Percentiles rank a stretch among this genome's conserved stretches.
Conservation (phyloP, 2,797 vertebrate species). For the Otus scops region DNA sequence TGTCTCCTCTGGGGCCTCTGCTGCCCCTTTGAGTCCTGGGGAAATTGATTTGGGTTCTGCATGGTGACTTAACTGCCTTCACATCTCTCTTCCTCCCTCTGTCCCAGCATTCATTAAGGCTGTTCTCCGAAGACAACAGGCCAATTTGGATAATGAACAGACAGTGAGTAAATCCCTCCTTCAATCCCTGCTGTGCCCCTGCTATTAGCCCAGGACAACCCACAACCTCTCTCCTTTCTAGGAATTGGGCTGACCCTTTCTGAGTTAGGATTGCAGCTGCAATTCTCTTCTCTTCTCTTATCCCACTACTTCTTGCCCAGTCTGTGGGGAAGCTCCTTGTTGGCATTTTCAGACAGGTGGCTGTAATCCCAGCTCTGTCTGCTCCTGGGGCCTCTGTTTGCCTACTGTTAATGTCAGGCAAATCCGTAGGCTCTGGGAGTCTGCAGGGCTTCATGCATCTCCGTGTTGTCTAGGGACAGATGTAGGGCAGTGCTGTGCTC, state of each 20-base stretch:
- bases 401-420: background rate
- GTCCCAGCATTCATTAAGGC: conserved; percentile 87
- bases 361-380: background rate
- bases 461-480: background rate
- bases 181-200: background rate
- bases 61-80: conserved; percentile 6
- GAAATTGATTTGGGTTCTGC: background rate
- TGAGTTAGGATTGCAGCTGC: background rate
- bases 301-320: background rate
- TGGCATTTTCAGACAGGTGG: background rate
- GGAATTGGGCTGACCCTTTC: background rate
- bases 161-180: conserved; percentile 78
- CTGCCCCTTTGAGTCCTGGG: background rate
- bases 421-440: background rate
- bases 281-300: background rate
- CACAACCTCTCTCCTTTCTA: background rate
- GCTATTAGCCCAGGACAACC: background rate
- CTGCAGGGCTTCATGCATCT: background rate
- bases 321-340: background rate
- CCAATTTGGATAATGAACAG: conserved; percentile 75
- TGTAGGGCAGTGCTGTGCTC: background rate
- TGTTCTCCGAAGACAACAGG: conserved; percentile 88
- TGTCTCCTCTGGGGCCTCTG: background rate
- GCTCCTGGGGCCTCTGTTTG: background rate
- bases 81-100: background rate